Base-by-base conservation (phyloP, 2,888 invertebrate species). In the Drosophila kambysellisi region DNA sequence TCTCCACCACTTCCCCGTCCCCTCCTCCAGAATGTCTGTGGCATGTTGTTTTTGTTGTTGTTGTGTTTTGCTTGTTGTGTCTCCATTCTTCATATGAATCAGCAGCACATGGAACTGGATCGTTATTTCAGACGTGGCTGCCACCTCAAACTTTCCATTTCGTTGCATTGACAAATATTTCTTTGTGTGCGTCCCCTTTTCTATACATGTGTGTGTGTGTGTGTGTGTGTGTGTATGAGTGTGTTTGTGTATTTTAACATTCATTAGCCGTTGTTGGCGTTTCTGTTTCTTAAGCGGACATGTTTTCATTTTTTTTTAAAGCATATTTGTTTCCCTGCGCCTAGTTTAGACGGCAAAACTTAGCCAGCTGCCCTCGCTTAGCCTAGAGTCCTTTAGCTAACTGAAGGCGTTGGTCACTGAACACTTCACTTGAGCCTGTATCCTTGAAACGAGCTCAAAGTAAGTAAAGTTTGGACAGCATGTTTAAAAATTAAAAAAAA, bases 61-160 rank as follows among this genome's bases (percentile, higher is more conserved):
- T 56, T 56, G 46, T 53, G 30, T 51, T 53, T 37, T 50, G 72
- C 71, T 58, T 69, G 67, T 54, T 69, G 65, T 58, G 59, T 62
- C 48, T 48, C 71, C 58, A 56, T 64, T 60, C 51, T 54, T 58
- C 35, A 17, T 51, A 29, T 66, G 74, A 61, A 30, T 43, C 43
- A 43, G 39, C 50, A 32, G 58, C 41, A 30, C 52, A 52, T 52
- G 56, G 48, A 43, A 57, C 66, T 48, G 56, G 57, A 48, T 61
- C 66, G 50, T 58, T 66, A 70, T 82, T 84, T 89, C 71, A 70
- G 59, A 73, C 74, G 33, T 20, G 30, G 35, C 50, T 52, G 65
- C 60, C 66, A 67, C 78, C 90, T 88, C 90, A 78, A 86, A 89
- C 85, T 88, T 88, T 88, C 70, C 74, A 63, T 88, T 78, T 88